A percentile compares a stretch with the other conserved stretches of the same genome.
phyloP scores from a whole-genome alignment of 2,113 vertebrate species.

The Sigmodon hispidus region DNA sequence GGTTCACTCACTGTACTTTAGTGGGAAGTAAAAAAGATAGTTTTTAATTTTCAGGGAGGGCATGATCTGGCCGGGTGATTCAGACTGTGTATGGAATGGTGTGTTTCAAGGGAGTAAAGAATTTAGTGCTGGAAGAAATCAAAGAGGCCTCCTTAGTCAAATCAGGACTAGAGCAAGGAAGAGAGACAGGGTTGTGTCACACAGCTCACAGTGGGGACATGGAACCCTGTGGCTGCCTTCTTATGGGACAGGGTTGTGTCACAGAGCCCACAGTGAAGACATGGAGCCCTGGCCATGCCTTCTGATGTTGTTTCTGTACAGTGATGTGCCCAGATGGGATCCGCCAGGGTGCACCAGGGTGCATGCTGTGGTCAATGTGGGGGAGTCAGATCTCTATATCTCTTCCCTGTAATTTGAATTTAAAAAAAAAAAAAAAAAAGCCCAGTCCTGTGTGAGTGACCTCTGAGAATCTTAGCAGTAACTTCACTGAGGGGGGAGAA shows the following conservation, averaged over 20 bases:
- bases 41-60: background rate
- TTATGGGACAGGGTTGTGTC: too few relatives aligned
- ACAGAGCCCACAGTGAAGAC: background rate
- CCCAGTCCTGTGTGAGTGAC: background rate
- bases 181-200: background rate
- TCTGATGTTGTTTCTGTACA: background rate
- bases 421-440: background rate
- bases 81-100: background rate
- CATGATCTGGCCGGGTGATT: background rate
- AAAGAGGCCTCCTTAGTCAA: background rate
- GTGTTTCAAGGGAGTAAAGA: background rate
- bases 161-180: background rate
- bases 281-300: background rate
- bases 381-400: background rate
- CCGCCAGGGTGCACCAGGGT: background rate
- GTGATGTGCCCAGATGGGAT: background rate
- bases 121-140: background rate
- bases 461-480: slow-evolving; percentile 33
- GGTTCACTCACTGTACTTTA: background rate
- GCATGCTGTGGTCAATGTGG: background rate
- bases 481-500: background rate
- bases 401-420: background rate
- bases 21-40: background rate
- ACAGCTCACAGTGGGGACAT: background rate
- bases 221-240: background rate